phyloP scores from a whole-genome alignment of 2,113 vertebrate species.

The Rhinoderma darwinii region DNA sequence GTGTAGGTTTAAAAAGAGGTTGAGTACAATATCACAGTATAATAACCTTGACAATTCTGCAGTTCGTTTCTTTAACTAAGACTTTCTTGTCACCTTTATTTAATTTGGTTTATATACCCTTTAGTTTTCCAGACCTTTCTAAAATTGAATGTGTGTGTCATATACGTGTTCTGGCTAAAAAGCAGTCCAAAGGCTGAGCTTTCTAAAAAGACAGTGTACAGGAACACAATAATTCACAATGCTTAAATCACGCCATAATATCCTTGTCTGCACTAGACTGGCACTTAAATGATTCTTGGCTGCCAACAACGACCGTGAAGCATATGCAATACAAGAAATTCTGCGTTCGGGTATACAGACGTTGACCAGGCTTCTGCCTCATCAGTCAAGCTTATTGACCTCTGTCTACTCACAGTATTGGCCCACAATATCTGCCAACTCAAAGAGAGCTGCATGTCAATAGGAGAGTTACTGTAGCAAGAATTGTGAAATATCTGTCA shows the following conservation, averaged over 20 bases:
- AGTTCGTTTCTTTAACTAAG: neutral
- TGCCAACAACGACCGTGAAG: constrained; percentile 47
- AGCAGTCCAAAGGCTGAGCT: neutral
- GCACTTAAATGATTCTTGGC: constrained; percentile 39
- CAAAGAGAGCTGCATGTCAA: constrained; percentile 45
- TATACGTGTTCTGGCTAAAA: neutral
- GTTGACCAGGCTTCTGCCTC: constrained; percentile 54
- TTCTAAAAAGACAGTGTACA: constrained; percentile 3
- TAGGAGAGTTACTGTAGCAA: constrained; percentile 54
- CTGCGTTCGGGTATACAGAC: constrained; percentile 39
- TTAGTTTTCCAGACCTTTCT: neutral
- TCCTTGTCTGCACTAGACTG: constrained; percentile 46
- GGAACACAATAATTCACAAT: constrained; percentile 26
- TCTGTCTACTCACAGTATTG: constrained; percentile 44
- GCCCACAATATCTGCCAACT: constrained; percentile 52
- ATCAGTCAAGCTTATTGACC: constrained; percentile 60
- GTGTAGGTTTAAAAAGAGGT: neutral
- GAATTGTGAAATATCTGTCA: constrained; percentile 54
- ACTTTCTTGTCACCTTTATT: neutral
- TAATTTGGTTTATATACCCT: neutral
- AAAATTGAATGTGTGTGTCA: neutral
- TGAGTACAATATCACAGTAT: neutral
- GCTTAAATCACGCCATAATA: constrained; percentile 45
- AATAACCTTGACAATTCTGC: neutral
- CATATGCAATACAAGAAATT: constrained; percentile 47